Evolutionary conservation across 2,888 invertebrate genomes (phyloP).

Genomic region (Carpatolechia fugitivella): DNA sequence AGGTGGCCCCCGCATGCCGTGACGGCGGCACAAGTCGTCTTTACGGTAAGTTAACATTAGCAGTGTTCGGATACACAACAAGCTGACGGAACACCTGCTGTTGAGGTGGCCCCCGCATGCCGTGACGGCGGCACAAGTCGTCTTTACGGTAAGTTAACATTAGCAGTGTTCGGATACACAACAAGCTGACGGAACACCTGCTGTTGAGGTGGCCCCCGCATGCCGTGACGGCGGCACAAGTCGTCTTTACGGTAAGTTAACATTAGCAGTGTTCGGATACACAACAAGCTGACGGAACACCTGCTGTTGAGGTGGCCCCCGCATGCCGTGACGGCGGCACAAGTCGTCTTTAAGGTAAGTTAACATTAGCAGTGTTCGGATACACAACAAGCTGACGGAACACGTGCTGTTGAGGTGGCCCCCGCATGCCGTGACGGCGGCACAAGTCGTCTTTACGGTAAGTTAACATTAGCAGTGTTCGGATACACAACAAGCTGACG

Average conservation of each 20-base stretch:
- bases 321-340: too few species aligned
- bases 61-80: too few species aligned
- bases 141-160: slow-evolving; percentile 86
- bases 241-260: too few species aligned
- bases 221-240: slow-evolving; percentile 38
- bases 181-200: slow-evolving; percentile 93
- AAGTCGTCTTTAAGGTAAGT: too few species aligned
- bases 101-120: slow-evolving; percentile 88
- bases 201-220: slow-evolving; percentile 90
- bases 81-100: slow-evolving; percentile 93
- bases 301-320: too few species aligned
- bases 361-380: too few species aligned
- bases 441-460: slow-evolving; percentile 4
- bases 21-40: too few species aligned
- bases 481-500: slow-evolving; percentile 89
- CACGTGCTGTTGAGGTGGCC: slow-evolving; percentile 93
- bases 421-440: slow-evolving; percentile 71
- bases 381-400: slow-evolving; percentile 88
- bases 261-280: slow-evolving; percentile 23
- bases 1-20: slow-evolving; percentile 87
- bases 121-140: slow-evolving; percentile 78
- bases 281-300: too few species aligned
- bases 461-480: too few species aligned
- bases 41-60: too few species aligned
- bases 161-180: too few species aligned